These are phyloP conservation scores for Harpagoxenus sublaevis DNA, from an alignment of 2,888 invertebrate species.

Conservation along the genomic window DNA sequence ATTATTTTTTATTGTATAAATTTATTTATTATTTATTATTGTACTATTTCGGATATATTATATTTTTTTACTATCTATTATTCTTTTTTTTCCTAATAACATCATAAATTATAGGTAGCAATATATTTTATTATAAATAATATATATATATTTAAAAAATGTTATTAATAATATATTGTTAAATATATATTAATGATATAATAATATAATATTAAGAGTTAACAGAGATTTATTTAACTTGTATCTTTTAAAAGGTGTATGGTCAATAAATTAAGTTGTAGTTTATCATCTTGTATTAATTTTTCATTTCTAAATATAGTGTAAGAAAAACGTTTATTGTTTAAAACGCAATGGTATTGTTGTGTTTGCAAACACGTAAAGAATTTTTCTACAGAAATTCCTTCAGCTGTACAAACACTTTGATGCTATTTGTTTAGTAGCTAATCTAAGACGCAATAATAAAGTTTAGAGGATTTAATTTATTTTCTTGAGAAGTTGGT, in stretches of 20 bases:
- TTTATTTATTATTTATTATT: neutral
- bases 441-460: constrained; percentile 5
- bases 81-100: neutral
- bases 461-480: neutral
- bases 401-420: neutral
- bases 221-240: neutral
- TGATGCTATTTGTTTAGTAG: constrained; percentile 7
- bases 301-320: neutral
- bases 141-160: neutral
- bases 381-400: neutral
- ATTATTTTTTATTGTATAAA: neutral
- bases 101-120: neutral
- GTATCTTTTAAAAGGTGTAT: neutral
- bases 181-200: neutral
- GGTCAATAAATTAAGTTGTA: neutral
- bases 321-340: neutral
- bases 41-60: neutral
- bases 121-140: neutral
- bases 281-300: neutral
- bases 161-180: neutral
- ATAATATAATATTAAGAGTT: neutral
- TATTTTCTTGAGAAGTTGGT: constrained; percentile 14
- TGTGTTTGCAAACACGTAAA: neutral
- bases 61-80: neutral
- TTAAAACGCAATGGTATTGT: neutral